A percentile compares a stretch with the other conserved stretches of the same genome.
Evolutionary conservation across 1,140 invertebrate genomes (phyloP).

Genomic region (Leptinotarsa lineolata): DNA sequence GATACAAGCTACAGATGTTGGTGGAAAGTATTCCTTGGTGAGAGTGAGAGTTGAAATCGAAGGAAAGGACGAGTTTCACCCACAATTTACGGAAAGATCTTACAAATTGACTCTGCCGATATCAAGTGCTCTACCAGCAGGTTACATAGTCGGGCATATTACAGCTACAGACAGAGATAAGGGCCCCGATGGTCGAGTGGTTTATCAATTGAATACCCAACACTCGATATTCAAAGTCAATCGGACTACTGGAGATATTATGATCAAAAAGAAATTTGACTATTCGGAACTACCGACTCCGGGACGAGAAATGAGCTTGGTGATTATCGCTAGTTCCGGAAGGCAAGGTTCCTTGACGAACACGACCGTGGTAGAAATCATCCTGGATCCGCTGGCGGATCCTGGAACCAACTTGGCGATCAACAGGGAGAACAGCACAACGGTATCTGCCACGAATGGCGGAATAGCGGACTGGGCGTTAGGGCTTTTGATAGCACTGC

Average conservation of each 20-base stretch:
- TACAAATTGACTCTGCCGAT: constrained; percentile 82
- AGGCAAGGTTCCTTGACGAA: constrained; percentile 82
- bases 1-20: constrained; percentile 80
- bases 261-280: constrained; percentile 78
- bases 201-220: constrained; percentile 83
- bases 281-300: constrained; percentile 63
- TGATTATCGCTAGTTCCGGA: constrained; percentile 86
- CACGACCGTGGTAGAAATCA: constrained; percentile 84
- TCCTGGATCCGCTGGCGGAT: constrained; percentile 71
- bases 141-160: constrained; percentile 83
- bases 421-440: constrained; percentile 52
- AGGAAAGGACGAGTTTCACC: constrained; percentile 90
- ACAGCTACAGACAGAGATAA: constrained; percentile 88
- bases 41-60: constrained; percentile 85
- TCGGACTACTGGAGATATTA: constrained; percentile 83
- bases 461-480: constrained; percentile 85
- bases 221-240: constrained; percentile 91
- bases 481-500: constrained; percentile 79
- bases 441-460: constrained; percentile 62
- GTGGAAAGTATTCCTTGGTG: constrained; percentile 75
- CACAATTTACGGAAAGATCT: constrained; percentile 84
- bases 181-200: constrained; percentile 87
- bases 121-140: constrained; percentile 68
- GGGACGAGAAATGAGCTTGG: constrained; percentile 74
- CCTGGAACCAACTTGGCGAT: constrained; percentile 64